Base-by-base conservation (phyloP, 2,113 vertebrate genomes). In the Poeciliopsis retropinna region DNA sequence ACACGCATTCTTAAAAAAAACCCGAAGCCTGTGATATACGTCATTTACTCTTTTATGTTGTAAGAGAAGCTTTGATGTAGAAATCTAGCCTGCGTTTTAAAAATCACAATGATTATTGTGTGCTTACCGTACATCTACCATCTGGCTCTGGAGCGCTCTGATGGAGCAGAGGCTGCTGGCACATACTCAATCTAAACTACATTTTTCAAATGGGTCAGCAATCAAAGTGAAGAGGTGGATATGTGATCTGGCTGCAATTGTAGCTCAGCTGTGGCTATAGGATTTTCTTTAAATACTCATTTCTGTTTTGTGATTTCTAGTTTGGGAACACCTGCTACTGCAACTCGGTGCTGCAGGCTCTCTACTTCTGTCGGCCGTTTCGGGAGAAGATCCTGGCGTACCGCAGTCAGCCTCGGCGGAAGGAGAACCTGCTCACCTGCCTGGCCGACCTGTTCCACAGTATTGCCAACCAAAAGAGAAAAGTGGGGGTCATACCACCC, bases 251-350 rank as follows among this genome's bases (percentile, higher is more conserved):
- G 19, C 25, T 57, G 51, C 3, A n/a, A 57, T 25, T 57, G 51
- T 7, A 47, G 44, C 44, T 19, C 44, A 47, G 44, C 44, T 57
- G 51, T 57, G 51, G 25, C 25, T 57, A 1, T 47, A 19, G 44
- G 25, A 25, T 57, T n/a, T 54, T 54, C 1, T 25, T 2, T 8
- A 7, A 13, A 22, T 25, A 1, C 0, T 28, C 9, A 6, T 47
- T 61, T 60, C 44, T 13, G 9, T 61, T 2, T 65, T 37, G 34
- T 70, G 29, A 44, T 78, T 79, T 95, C 77, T 92, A 99, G 97
- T 99, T 98, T 27, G 97, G 97, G 87, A 99, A 99, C 92, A 99
- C 97, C 75, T 99, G 98, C 95, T 99, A 98, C 95, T 99, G 97
- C 94, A 98, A 99, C 94, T 98, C 97, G 25, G 98, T 98, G 92